Conservation (phyloP, 2,113 vertebrate genomes). For the Hyaena hyaena region DNA sequence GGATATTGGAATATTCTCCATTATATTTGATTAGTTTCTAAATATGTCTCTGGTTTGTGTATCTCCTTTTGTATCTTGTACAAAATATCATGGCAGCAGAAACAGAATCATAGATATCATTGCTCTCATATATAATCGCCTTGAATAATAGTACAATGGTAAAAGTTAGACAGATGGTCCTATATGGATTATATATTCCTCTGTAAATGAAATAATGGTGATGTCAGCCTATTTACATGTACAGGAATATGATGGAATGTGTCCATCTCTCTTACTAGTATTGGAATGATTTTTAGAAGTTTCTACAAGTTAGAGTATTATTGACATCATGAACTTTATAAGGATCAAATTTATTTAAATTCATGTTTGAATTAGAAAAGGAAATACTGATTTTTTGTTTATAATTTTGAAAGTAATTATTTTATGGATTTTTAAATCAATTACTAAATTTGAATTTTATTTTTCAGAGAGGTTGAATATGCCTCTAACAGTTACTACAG, state of each 20-base stretch:
- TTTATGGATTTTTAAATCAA: background rate
- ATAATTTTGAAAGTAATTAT: background rate
- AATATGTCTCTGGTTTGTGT: slow-evolving; percentile 8
- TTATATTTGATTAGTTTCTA: background rate
- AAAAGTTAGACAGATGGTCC: background rate
- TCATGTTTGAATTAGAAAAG: background rate
- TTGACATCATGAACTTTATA: background rate
- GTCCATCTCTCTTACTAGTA: background rate
- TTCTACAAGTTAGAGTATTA: background rate
- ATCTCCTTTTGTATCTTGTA: background rate
- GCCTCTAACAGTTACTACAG: background rate
- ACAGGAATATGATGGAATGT: background rate
- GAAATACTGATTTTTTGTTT: background rate
- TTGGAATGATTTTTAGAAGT: background rate
- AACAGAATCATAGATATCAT: background rate
- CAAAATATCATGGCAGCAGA: background rate
- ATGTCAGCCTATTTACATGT: slow-evolving; percentile 11
- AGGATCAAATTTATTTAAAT: background rate
- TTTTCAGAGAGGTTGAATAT: background rate
- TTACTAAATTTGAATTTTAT: background rate
- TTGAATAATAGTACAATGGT: background rate
- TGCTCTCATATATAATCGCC: background rate
- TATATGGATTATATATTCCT: background rate
- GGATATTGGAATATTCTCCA: background rate
- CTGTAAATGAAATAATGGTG: slow-evolving; percentile 19